These are phyloP conservation scores for Lophotriccus pileatus DNA, from an alignment of 2,797 vertebrate species.

Conservation along the genomic window DNA sequence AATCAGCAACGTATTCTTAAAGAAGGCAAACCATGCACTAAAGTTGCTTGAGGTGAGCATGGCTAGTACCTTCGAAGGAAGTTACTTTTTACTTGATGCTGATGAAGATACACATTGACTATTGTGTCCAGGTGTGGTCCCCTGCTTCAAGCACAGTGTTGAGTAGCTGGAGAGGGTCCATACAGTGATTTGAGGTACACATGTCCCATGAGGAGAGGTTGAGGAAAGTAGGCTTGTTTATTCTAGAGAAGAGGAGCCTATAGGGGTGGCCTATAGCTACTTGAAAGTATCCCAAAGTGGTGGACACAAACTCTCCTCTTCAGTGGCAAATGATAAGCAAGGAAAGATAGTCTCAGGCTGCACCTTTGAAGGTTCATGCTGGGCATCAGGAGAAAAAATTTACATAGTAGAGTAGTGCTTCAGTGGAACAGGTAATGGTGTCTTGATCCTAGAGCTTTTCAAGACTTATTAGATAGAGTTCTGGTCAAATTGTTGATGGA, in stretches of 20 bases:
- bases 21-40: not conserved
- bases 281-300: not conserved
- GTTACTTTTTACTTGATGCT: not conserved
- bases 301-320: not conserved
- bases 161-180: not conserved
- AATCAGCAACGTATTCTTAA: not conserved
- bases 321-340: not conserved
- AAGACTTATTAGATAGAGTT: not conserved
- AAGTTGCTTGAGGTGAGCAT: rapidly evolving
- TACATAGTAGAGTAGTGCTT: not conserved
- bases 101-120: not conserved
- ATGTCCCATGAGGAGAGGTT: rapidly evolving
- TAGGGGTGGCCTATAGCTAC: not conserved
- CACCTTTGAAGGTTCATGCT: not conserved
- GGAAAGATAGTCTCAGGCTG: not conserved
- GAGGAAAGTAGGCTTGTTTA: not conserved
- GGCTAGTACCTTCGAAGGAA: not conserved
- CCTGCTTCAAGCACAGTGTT: not conserved
- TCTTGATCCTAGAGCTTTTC: not conserved
- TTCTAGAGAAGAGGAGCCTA: not conserved
- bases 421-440: not conserved
- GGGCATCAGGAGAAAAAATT: not conserved
- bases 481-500: not conserved
- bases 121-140: not conserved
- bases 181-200: not conserved